Evolutionary conservation across 2,797 vertebrate genomes (phyloP).

Genomic region (Lindbergichthys nudifrons): DNA sequence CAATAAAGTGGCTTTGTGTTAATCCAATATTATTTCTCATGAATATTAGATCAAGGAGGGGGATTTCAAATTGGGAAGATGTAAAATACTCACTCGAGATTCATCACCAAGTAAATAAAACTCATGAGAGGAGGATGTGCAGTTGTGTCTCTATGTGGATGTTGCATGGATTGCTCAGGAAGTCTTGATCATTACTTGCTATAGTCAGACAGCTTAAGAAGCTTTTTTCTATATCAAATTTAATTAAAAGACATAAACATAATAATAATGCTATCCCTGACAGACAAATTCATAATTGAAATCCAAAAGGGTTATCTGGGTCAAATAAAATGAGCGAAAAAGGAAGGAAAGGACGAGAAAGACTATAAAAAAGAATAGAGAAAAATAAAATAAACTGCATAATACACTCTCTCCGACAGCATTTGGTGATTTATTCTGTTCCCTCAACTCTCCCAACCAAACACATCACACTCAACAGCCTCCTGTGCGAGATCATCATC

Average conservation of each 20-base stretch:
- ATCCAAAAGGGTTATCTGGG: neutral
- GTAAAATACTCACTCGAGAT: constrained; percentile 64
- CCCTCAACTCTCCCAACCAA: constrained; percentile 40
- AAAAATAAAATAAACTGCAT: constrained; percentile 9
- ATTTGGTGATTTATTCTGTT: constrained; percentile 60
- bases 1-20: constrained; percentile 78
- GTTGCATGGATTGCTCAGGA: constrained; percentile 15
- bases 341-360: neutral
- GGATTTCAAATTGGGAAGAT: constrained; percentile 60
- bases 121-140: constrained; percentile 31
- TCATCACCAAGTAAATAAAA: constrained; percentile 46
- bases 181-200: constrained; percentile 12
- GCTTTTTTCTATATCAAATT: constrained; percentile 6
- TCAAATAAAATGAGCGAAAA: neutral
- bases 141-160: constrained; percentile 21
- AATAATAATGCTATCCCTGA: constrained; percentile 11
- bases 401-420: constrained; percentile 3
- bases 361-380: constrained; percentile 2
- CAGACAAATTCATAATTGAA: constrained; percentile 9
- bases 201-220: constrained; percentile 6
- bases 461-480: constrained; percentile 55
- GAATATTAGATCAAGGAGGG: constrained; percentile 76
- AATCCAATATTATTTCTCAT: constrained; percentile 79
- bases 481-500: constrained; percentile 71
- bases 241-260: constrained; percentile 1